These are phyloP conservation scores for Apteryx owenii DNA, from an alignment of 2,113 vertebrate species.

Conservation along the genomic window DNA sequence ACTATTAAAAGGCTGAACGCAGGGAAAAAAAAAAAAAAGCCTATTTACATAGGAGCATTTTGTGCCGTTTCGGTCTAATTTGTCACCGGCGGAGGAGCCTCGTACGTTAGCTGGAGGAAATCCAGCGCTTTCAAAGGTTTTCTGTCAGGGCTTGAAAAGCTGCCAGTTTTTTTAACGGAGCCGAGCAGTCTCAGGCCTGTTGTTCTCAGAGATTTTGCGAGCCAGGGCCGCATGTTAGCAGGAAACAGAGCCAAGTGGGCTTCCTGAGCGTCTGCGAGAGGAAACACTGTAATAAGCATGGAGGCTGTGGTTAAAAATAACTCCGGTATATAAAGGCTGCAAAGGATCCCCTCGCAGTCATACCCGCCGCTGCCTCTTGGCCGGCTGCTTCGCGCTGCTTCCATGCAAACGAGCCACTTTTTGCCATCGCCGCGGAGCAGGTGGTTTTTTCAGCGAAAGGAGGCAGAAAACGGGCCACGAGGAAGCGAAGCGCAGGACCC, in stretches of 20 bases:
- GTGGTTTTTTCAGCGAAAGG: slow-evolving; percentile 15
- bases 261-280: slow-evolving; percentile 92
- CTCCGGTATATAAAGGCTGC: slow-evolving; percentile 89
- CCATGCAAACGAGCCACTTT: background rate
- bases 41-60: slow-evolving; percentile 44
- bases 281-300: slow-evolving; percentile 90
- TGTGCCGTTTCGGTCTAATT: slow-evolving; percentile 44
- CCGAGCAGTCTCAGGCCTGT: slow-evolving; percentile 82
- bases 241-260: slow-evolving; percentile 90
- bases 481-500: background rate
- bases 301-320: slow-evolving; percentile 97
- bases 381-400: slow-evolving; percentile 11
- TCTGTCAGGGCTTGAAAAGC: slow-evolving; percentile 74
- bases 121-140: slow-evolving; percentile 79
- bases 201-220: slow-evolving; percentile 88
- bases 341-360: slow-evolving; percentile 83
- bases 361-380: slow-evolving; percentile 70
- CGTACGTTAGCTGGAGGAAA: slow-evolving; percentile 75
- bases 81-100: slow-evolving; percentile 71
- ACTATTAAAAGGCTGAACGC: background rate
- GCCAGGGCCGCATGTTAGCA: slow-evolving; percentile 87
- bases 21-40: background rate
- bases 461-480: rapidly evolving
- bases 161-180: slow-evolving; percentile 78
- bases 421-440: slow-evolving; percentile 27